Base-by-base conservation (phyloP, 2,797 vertebrate species). In the Dendrocincla fuliginosa region DNA sequence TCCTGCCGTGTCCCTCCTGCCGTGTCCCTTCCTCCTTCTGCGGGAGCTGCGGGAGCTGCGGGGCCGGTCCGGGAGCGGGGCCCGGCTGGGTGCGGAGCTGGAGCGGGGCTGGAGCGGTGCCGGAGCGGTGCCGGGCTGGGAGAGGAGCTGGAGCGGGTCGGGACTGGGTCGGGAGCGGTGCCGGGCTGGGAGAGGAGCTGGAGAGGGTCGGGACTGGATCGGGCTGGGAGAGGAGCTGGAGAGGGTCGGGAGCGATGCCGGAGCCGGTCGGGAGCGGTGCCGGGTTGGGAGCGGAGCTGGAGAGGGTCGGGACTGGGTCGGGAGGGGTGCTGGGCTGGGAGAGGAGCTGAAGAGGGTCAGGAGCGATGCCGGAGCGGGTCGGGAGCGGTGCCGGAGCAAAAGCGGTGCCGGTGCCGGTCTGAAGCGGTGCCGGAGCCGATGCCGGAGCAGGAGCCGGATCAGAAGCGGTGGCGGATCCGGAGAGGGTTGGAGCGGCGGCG, bases 1-100 rank as follows among this genome's bases (percentile, higher is more conserved):
- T 88, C 33, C 39, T 64, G 80, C 89, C 83, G 76, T 3, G 76
- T 30, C 73, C 57, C 70, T 88, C 33, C 39, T 64, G 80, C 89
- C 83, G 76, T 3, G 76, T 35, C 61, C 84, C 80, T 91, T 87
- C 86, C 90, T 93, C 88, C 88, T 93, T 89, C 90, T 92, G 44
- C 69, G 63, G 84, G 68, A 71, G 35, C 77, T 35, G 73, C 79
- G 73, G 63, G 68, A 69, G 73, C 49, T 44, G 42, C 42, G 73
- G 63, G 68, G 74, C 73, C 59, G 79, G 50, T 25, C 50, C 70
- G 81, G 70, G 18, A 55, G 5, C 83, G 64, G 73, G 47, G 32
- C 13, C 42, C 20, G 35, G 8, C 18, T 42, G 16, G 82, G 46
- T 18, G 42, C 10, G 33, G 27, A 25, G 11, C 16, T 10, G 39